Evolutionary conservation across 2,888 invertebrate genomes (phyloP).

Genomic region (Syritta pipiens): DNA sequence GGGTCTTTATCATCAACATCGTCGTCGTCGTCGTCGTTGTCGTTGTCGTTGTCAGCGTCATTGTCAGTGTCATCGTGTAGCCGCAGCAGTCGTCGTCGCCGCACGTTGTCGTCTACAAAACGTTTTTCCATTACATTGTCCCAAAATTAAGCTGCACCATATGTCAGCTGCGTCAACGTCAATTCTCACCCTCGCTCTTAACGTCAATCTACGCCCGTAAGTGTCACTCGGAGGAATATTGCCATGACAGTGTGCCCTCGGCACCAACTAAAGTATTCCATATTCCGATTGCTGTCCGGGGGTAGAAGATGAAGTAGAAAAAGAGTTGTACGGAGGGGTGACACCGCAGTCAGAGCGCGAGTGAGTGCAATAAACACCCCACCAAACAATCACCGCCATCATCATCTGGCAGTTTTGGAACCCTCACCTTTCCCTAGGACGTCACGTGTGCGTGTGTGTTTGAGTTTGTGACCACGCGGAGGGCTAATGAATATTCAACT

Average conservation of each 20-base stretch:
- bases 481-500: conserved; percentile 54
- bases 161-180: conserved; percentile 67
- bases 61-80: neutral
- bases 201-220: conserved; percentile 64
- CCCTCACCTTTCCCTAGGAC: conserved; percentile 20
- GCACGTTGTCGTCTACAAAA: conserved; percentile 44
- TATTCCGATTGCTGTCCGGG: conserved; percentile 29
- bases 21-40: neutral
- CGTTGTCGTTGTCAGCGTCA: neutral
- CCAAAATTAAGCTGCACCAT: conserved; percentile 66
- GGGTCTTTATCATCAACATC: neutral
- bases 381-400: conserved; percentile 49
- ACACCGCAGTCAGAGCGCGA: neutral
- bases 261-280: conserved; percentile 33
- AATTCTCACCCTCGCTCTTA: conserved; percentile 61
- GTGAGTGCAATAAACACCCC: conserved; percentile 62
- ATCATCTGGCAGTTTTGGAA: conserved; percentile 11
- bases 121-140: conserved; percentile 61
- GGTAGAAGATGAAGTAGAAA: conserved; percentile 29
- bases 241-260: conserved; percentile 15
- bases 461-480: conserved; percentile 1
- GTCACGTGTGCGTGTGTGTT: neutral
- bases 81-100: conserved; percentile 6
- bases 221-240: conserved; percentile 55
- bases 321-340: conserved; percentile 47